phyloP scores from a whole-genome alignment of 1,140 invertebrate genomes.

The Apolygus lucorum region DNA sequence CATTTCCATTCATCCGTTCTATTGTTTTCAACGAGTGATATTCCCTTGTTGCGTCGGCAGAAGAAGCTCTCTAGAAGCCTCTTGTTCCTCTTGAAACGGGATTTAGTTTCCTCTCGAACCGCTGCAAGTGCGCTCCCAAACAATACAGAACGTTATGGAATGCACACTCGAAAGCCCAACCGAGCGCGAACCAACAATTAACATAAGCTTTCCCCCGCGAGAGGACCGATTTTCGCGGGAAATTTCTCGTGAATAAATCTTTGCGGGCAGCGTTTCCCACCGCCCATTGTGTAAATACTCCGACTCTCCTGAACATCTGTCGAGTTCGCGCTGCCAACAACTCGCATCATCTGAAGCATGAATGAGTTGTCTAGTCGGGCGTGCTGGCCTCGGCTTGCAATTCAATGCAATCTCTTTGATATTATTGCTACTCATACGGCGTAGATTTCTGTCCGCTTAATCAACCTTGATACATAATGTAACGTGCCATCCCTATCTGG shows the following conservation, averaged over 20 bases:
- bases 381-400: neutral
- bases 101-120: no score
- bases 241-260: neutral
- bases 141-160: neutral
- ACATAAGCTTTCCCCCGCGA: neutral
- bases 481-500: no score
- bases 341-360: neutral
- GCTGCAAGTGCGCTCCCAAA: neutral
- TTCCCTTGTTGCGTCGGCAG: no score
- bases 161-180: neutral
- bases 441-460: neutral
- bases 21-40: no score
- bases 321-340: neutral
- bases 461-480: neutral
- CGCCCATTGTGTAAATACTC: neutral
- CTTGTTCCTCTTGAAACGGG: no score
- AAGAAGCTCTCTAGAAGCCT: no score
- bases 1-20: no score
- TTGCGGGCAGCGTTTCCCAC: neutral
- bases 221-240: neutral
- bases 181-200: neutral
- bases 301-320: neutral
- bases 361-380: neutral
- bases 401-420: neutral
- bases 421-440: neutral